Percentiles rank a stretch among this genome's conserved stretches.
Evolutionary conservation across 2,113 vertebrate species (phyloP).

Genomic region (Coregonus clupeaformis): DNA sequence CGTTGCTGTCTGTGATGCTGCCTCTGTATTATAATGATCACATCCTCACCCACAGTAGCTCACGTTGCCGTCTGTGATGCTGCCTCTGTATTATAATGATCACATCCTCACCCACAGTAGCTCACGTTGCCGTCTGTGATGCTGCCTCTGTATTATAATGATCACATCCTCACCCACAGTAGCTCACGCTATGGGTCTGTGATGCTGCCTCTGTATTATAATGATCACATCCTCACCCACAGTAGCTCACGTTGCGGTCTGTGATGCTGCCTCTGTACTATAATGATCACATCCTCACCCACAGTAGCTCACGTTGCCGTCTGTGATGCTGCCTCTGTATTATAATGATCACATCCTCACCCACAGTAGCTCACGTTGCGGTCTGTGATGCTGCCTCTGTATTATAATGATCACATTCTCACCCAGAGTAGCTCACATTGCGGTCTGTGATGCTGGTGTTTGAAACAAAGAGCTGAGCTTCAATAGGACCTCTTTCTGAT

Average conservation of each 20-base stretch:
- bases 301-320: constrained; percentile 19
- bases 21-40: too few relatives aligned
- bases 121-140: constrained; percentile 13
- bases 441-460: constrained; percentile 31
- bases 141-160: too few relatives aligned
- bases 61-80: constrained; percentile 17
- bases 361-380: constrained; percentile 20
- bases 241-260: constrained; percentile 17
- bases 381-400: constrained; percentile 20
- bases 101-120: constrained; percentile 30
- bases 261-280: too few relatives aligned
- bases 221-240: constrained; percentile 26
- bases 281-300: too few relatives aligned
- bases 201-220: too few relatives aligned
- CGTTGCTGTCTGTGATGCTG: constrained; percentile 22
- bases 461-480: constrained; percentile 56
- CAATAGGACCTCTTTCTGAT: constrained; percentile 63
- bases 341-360: too few relatives aligned
- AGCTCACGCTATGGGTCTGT: constrained; percentile 17
- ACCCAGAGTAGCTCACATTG: constrained; percentile 18
- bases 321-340: constrained; percentile 30
- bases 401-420: constrained; percentile 36
- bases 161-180: constrained; percentile 27
- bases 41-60: constrained; percentile 29
- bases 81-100: too few relatives aligned